Percentiles rank a stretch among this genome's conserved stretches.
Conservation (phyloP, 2,797 vertebrate genomes). For the Myotis pilosus region DNA sequence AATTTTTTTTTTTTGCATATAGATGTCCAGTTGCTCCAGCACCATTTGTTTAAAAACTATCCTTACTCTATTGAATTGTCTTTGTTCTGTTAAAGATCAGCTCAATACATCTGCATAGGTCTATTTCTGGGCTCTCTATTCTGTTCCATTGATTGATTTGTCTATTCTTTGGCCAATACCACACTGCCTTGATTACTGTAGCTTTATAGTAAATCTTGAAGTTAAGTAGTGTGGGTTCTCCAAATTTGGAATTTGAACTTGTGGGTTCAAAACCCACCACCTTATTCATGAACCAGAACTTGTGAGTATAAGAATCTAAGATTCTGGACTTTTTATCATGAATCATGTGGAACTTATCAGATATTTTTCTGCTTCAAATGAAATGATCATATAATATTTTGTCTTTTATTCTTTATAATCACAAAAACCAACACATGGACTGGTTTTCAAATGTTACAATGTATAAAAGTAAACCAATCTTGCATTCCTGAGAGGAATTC, state of each 20-base stretch:
- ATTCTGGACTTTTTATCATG: neutral
- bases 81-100: neutral
- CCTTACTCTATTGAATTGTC: neutral
- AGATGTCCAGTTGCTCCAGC: neutral
- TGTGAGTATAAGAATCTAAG: neutral
- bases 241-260: neutral
- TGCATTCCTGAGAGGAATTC: neutral
- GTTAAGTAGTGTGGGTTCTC: neutral
- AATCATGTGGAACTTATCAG: neutral
- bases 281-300: neutral
- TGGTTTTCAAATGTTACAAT: neutral
- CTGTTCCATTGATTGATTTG: neutral
- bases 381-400: neutral
- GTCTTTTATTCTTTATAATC: neutral
- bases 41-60: neutral
- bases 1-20: neutral
- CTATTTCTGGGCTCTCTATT: neutral
- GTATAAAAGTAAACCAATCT: neutral
- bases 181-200: neutral
- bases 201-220: neutral
- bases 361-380: neutral
- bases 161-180: neutral
- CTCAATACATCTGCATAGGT: neutral
- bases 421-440: neutral
- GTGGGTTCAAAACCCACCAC: neutral